phyloP scores from a whole-genome alignment of 2,797 vertebrate species.

The Enteromius radiatus region DNA sequence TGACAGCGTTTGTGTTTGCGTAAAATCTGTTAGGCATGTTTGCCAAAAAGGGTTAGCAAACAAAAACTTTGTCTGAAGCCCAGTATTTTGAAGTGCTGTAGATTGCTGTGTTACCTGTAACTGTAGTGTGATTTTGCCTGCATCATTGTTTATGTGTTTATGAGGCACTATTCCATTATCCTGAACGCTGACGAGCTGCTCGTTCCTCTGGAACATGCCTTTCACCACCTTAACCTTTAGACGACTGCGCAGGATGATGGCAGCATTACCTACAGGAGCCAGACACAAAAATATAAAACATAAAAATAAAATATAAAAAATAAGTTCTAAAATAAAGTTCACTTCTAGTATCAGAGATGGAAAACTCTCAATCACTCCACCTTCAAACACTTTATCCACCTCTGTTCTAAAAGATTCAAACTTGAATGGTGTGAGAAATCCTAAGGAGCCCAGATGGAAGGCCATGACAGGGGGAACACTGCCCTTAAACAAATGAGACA shows the following conservation, averaged over 20 bases:
- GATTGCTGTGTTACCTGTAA: constrained; percentile 72
- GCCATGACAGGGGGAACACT: constrained; percentile 85
- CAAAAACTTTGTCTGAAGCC: background rate
- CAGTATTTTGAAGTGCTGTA: background rate
- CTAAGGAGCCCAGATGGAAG: constrained; percentile 82
- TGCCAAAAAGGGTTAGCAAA: background rate
- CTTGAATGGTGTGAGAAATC: constrained; percentile 84
- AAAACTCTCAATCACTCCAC: constrained; percentile 57
- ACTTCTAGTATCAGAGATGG: background rate
- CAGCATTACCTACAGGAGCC: constrained; percentile 76
- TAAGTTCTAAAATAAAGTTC: too few species aligned
- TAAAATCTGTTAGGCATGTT: background rate
- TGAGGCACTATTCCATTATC: constrained; percentile 75
- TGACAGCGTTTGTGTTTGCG: background rate
- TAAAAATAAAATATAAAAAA: constrained; percentile 1
- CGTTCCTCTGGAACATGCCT: constrained; percentile 73
- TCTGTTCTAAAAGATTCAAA: constrained; percentile 83
- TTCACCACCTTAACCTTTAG: constrained; percentile 85
- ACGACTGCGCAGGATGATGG: constrained; percentile 82
- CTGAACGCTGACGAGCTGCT: constrained; percentile 61
- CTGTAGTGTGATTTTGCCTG: constrained; percentile 79
- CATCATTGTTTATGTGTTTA: constrained; percentile 70
- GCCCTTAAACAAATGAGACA: constrained; percentile 64
- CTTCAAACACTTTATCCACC: constrained; percentile 84
- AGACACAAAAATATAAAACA: constrained; percentile 29